A percentile compares a stretch with the other conserved stretches of the same genome.
Evolutionary conservation across 2,797 vertebrate genomes (phyloP).

Genomic region (Parauchenoglanis punctatus): DNA sequence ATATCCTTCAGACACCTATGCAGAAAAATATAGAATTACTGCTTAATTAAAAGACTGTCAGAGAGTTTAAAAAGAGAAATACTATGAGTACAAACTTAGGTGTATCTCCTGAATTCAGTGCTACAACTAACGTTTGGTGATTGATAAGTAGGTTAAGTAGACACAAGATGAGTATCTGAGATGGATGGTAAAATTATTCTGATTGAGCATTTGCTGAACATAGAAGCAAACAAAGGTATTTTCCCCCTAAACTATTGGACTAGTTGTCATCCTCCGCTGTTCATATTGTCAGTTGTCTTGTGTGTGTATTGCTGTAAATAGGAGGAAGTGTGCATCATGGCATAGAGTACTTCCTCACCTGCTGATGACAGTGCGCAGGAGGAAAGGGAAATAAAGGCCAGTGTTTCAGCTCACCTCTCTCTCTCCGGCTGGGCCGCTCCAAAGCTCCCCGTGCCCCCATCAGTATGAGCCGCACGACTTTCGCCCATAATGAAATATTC

Average conservation of each 20-base stretch:
- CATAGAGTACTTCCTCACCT: slow-evolving; percentile 45
- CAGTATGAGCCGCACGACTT: slow-evolving; percentile 84
- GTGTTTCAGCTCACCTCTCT: slow-evolving; percentile 46
- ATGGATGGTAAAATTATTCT: not conserved
- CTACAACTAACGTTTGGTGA: slow-evolving; percentile 11
- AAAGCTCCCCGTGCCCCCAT: slow-evolving; percentile 67
- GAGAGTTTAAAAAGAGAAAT: slow-evolving; percentile 59
- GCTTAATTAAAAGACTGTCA: slow-evolving; percentile 63
- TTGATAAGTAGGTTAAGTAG: not conserved
- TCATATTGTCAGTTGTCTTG: slow-evolving; percentile 20
- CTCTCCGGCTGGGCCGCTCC: slow-evolving; percentile 22
- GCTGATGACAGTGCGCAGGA: slow-evolving; percentile 47
- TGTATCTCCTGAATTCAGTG: slow-evolving; percentile 38
- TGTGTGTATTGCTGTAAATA: slow-evolving; percentile 52
- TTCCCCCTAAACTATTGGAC: slow-evolving; percentile 7
- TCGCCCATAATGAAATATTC: slow-evolving; percentile 97
- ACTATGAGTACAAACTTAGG: slow-evolving; percentile 51
- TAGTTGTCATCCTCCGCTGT: slow-evolving; percentile 19
- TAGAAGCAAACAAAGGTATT: not conserved
- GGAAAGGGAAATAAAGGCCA: slow-evolving; percentile 48
- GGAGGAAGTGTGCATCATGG: slow-evolving; percentile 42
- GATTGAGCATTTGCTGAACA: not conserved
- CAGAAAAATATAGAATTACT: slow-evolving; percentile 58
- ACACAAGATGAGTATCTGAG: not conserved
- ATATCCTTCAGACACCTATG: slow-evolving; percentile 48